Evolutionary conservation across 1,140 invertebrate genomes (phyloP).

Genomic region (Aphelenchoides fujianensis): DNA sequence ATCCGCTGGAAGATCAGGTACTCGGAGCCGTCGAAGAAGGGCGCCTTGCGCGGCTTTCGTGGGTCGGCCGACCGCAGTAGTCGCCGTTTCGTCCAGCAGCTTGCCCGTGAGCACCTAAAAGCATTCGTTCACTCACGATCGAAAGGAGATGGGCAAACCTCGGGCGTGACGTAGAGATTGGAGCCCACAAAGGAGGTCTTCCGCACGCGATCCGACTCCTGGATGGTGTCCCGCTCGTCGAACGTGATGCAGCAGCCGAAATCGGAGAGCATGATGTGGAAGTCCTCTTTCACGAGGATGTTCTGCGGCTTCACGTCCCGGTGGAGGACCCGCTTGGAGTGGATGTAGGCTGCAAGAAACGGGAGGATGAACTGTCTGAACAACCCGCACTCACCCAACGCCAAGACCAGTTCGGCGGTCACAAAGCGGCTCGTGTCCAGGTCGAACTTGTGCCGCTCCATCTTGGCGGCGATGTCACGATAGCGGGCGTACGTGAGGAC

Average conservation of each 20-base stretch:
- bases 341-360: conserved; percentile 40
- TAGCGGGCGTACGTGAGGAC: conserved; percentile 33
- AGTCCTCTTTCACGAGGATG: conserved; percentile 39
- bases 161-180: conserved; percentile 95
- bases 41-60: conserved; percentile 92
- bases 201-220: conserved; percentile 29
- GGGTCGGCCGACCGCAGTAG: conserved; percentile 92
- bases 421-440: conserved; percentile 30
- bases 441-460: conserved; percentile 34
- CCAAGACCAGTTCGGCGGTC: conserved; percentile 30
- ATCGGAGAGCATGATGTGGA: conserved; percentile 44
- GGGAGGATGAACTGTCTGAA: neutral
- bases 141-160: conserved; percentile 74
- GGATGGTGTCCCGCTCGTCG: conserved; percentile 3
- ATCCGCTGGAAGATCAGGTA: conserved; percentile 97
- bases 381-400: conserved; percentile 31
- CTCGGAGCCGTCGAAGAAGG: conserved; percentile 84
- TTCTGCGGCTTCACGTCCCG: conserved; percentile 48
- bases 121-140: neutral
- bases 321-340: conserved; percentile 34
- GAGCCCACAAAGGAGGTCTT: conserved; percentile 90
- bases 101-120: conserved; percentile 64
- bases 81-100: conserved; percentile 71
- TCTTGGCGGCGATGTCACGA: conserved; percentile 28
- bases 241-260: conserved; percentile 35